These are phyloP conservation scores for Oligia fasciuncula DNA, from an alignment of 2,888 invertebrate species.

Conservation along the genomic window DNA sequence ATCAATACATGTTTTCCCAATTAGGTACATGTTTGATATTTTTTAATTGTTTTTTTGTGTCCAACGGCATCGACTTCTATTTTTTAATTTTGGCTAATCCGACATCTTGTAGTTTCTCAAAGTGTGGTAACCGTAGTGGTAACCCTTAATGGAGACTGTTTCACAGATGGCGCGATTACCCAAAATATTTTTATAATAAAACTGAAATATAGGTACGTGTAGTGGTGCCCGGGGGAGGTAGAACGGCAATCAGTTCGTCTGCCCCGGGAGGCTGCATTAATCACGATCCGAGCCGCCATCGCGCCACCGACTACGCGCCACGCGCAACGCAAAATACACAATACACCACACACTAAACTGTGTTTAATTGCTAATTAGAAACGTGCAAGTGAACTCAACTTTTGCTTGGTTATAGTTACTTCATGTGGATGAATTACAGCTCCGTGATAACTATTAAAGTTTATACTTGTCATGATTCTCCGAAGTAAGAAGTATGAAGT, in stretches of 20 bases:
- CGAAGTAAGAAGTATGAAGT: not conserved
- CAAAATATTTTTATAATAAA: conserved; percentile 59
- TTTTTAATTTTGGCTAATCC: not conserved
- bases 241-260: conserved; percentile 79
- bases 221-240: conserved; percentile 70
- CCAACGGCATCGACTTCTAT: not conserved
- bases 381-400: conserved; percentile 19
- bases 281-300: conserved; percentile 72
- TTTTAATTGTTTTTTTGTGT: not conserved
- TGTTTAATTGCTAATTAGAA: conserved; percentile 63
- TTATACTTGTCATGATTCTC: not conserved
- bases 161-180: conserved; percentile 48
- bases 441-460: not conserved
- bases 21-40: not conserved
- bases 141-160: conserved; percentile 3
- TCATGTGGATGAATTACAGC: not conserved
- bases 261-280: conserved; percentile 81
- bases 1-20: conserved; percentile 6
- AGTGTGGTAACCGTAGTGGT: not conserved
- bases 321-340: conserved; percentile 60
- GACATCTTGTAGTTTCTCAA: not conserved
- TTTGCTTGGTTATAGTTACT: not conserved
- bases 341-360: conserved; percentile 60
- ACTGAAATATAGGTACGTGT: conserved; percentile 61
- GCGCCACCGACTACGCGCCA: conserved; percentile 54